These are phyloP conservation scores for Cheirogaleus major DNA, from an alignment of 2,797 vertebrate species.

Conservation along the genomic window DNA sequence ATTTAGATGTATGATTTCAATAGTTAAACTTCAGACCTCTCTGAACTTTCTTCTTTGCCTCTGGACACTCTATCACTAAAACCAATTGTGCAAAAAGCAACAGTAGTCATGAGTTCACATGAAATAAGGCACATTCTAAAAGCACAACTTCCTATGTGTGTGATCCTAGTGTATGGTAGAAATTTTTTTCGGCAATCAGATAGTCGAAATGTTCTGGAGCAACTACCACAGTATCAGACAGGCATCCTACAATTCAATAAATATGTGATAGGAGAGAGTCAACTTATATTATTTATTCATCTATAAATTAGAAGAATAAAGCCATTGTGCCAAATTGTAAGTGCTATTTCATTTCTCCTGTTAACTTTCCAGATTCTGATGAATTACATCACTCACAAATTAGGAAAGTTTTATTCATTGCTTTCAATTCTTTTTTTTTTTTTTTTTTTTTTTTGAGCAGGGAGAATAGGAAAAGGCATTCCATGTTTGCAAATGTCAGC, in stretches of 20 bases:
- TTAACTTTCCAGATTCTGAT: slow-evolving; percentile 22
- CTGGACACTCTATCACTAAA: neutral
- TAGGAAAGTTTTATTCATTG: neutral
- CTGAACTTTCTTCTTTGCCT: neutral
- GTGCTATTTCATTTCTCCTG: slow-evolving; percentile 20
- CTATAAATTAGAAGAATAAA: neutral
- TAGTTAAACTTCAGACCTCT: neutral
- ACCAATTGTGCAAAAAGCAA: neutral
- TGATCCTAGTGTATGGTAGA: neutral
- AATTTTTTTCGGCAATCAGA: neutral
- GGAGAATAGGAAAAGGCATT: neutral
- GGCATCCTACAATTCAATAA: neutral
- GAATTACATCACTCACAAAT: neutral
- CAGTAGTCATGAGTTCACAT: neutral
- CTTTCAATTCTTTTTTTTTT: neutral
- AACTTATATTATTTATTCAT: slow-evolving; percentile 13
- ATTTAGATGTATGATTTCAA: neutral
- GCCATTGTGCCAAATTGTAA: neutral
- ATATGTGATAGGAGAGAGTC: neutral
- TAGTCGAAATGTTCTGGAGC: neutral
- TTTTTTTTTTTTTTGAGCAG: neutral
- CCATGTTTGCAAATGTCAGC: neutral
- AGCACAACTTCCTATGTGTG: neutral
- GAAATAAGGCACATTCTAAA: neutral
- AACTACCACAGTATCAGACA: neutral